Evolutionary conservation across 2,888 invertebrate species (phyloP).

Genomic region (Harpagoxenus sublaevis): DNA sequence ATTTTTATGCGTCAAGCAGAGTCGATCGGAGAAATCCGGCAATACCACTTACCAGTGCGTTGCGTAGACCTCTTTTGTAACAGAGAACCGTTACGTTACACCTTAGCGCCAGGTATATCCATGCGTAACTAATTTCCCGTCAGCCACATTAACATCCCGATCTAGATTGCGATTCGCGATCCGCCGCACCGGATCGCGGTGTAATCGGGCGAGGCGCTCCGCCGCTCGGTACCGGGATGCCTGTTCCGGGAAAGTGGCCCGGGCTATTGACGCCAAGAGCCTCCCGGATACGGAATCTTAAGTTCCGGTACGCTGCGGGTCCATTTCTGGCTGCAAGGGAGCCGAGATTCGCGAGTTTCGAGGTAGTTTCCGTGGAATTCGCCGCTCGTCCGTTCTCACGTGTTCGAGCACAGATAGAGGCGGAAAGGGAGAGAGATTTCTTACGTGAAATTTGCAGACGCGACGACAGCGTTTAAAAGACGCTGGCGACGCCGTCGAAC

Average conservation of each 20-base stretch:
- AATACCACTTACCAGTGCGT: not conserved
- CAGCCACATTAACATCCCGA: constrained; percentile 46
- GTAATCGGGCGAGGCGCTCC: constrained; percentile 35
- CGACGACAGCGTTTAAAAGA: not conserved
- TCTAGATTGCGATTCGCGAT: constrained; percentile 49
- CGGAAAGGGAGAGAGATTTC: not conserved
- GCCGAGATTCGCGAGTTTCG: constrained; percentile 41
- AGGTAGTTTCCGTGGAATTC: constrained; percentile 42
- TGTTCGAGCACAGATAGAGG: not conserved
- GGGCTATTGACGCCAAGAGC: constrained; percentile 34
- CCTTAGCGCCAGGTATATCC: constrained; percentile 29
- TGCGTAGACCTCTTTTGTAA: not conserved
- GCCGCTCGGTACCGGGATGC: constrained; percentile 7
- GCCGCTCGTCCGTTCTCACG: constrained; percentile 1
- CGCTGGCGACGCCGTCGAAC: not conserved
- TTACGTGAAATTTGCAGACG: constrained; percentile 29
- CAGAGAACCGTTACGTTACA: constrained; percentile 53
- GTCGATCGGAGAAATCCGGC: not conserved
- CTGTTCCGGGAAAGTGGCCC: constrained; percentile 34
- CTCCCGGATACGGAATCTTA: constrained; percentile 36
- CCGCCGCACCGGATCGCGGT: constrained; percentile 11
- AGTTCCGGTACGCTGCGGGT: constrained; percentile 36
- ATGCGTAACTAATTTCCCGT: constrained; percentile 47
- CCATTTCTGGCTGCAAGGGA: constrained; percentile 21
- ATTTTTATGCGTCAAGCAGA: not conserved